A percentile compares a stretch with the other conserved stretches of the same genome.
phyloP scores from a whole-genome alignment of 2,797 vertebrate genomes.

The Tiaroga cobitis region DNA sequence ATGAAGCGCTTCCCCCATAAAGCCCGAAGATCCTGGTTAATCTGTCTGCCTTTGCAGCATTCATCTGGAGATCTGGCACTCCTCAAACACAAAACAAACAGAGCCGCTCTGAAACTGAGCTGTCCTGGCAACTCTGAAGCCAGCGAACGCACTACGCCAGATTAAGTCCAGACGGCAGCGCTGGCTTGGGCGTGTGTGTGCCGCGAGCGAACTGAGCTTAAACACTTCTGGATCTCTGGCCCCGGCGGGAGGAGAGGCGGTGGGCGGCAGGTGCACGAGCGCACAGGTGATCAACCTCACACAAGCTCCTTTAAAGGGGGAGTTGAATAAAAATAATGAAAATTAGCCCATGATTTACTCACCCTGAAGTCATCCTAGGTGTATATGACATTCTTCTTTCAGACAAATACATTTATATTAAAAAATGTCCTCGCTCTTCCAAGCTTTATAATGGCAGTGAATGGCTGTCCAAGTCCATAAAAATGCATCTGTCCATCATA shows the following conservation, averaged over 20 bases:
- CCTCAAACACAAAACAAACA: conserved; percentile 34
- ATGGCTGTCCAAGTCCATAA: too few relatives aligned
- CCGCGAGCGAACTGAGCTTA: not conserved
- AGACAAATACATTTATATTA: too few relatives aligned
- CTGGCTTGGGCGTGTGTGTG: conserved; percentile 9
- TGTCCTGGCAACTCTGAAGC: not conserved
- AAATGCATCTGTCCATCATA: too few relatives aligned
- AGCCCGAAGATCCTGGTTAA: conserved; percentile 12
- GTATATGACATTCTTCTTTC: too few relatives aligned
- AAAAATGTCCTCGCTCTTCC: too few relatives aligned
- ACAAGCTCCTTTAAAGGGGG: not conserved
- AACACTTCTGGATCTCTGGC: not conserved
- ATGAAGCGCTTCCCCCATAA: not conserved
- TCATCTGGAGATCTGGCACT: conserved; percentile 5
- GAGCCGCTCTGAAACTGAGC: not conserved
- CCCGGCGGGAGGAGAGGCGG: not conserved
- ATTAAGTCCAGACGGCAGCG: conserved; percentile 40
- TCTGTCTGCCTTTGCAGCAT: not conserved
- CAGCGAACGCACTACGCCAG: conserved; percentile 24
- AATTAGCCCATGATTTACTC: too few relatives aligned
- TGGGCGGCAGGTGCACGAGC: not conserved
- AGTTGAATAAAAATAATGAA: too few relatives aligned
- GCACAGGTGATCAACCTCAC: not conserved
- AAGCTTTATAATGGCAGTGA: too few relatives aligned
- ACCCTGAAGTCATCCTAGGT: too few relatives aligned